phyloP scores from a whole-genome alignment of 2,888 invertebrate species.

The Acanthosepion esculentum region DNA sequence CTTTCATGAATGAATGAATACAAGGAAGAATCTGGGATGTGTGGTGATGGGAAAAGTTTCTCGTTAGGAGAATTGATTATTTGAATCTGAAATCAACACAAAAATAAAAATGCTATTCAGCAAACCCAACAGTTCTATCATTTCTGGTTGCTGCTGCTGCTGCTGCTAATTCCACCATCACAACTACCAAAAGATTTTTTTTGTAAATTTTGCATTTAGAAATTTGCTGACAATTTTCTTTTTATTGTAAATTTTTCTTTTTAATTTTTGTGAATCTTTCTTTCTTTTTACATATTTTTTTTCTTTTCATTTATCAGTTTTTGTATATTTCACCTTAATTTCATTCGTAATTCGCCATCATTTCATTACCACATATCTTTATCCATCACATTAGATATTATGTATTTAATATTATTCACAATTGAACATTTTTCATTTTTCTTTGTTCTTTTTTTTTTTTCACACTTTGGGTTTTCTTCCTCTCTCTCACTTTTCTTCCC shows the following conservation, averaged over 20 bases:
- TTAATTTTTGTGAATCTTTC: background rate
- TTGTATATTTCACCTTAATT: background rate
- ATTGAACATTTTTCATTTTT: too few relatives aligned
- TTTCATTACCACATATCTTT: too few relatives aligned
- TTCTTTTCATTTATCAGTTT: background rate
- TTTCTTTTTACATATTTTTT: background rate
- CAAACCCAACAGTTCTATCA: background rate
- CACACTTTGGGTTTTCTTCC: too few relatives aligned
- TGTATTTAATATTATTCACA: too few relatives aligned
- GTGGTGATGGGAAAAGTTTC: background rate
- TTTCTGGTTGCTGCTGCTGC: slow-evolving; percentile 1
- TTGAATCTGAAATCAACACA: background rate
- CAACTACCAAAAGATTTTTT: background rate
- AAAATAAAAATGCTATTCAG: background rate
- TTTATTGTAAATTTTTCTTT: background rate
- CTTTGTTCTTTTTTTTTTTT: too few relatives aligned
- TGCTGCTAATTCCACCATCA: background rate
- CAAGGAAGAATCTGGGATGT: background rate
- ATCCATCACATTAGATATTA: too few relatives aligned
- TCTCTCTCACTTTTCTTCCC: too few relatives aligned
- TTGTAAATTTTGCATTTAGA: background rate
- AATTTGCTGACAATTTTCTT: background rate
- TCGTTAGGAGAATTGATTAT: slow-evolving; percentile 33
- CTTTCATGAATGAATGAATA: slow-evolving; percentile 21
- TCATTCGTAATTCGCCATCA: background rate